phyloP scores from a whole-genome alignment of 2,113 vertebrate species.

The Recurvirostra avosetta region DNA sequence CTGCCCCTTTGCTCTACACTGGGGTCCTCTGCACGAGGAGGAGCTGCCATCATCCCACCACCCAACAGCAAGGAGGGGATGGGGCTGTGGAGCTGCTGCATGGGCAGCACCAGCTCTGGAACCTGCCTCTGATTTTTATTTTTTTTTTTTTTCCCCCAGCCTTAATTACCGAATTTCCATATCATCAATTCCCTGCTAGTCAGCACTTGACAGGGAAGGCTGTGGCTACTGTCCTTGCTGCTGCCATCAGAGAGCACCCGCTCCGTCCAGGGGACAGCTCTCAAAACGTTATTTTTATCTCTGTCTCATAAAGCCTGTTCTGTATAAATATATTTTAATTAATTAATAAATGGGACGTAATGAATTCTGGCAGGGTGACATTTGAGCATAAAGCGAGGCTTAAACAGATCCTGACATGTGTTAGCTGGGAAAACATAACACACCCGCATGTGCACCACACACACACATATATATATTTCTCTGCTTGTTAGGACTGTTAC shows the following conservation, averaged over 20 bases:
- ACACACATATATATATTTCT: neutral
- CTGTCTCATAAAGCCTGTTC: constrained; percentile 71
- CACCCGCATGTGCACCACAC: neutral
- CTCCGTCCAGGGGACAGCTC: constrained; percentile 56
- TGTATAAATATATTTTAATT: constrained; percentile 81
- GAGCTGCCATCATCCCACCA: neutral
- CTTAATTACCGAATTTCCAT: constrained; percentile 49
- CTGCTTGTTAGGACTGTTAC: neutral
- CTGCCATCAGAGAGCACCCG: constrained; percentile 47
- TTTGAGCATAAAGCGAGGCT: constrained; percentile 73
- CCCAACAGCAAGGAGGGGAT: neutral
- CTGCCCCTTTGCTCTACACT: neutral
- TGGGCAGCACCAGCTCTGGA: neutral
- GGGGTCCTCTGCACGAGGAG: neutral
- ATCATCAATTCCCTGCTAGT: neutral
- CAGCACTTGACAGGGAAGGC: constrained; percentile 37
- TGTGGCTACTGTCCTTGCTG: constrained; percentile 2
- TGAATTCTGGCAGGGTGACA: constrained; percentile 83
- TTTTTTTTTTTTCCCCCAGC: neutral
- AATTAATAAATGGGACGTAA: constrained; percentile 80
- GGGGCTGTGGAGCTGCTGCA: neutral
- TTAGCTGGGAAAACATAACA: constrained; percentile 69
- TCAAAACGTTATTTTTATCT: constrained; percentile 77
- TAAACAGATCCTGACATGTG: constrained; percentile 73
- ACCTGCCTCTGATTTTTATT: neutral